Base-by-base conservation (phyloP, 2,797 vertebrate genomes). In the Tragelaphus eurycerus region DNA sequence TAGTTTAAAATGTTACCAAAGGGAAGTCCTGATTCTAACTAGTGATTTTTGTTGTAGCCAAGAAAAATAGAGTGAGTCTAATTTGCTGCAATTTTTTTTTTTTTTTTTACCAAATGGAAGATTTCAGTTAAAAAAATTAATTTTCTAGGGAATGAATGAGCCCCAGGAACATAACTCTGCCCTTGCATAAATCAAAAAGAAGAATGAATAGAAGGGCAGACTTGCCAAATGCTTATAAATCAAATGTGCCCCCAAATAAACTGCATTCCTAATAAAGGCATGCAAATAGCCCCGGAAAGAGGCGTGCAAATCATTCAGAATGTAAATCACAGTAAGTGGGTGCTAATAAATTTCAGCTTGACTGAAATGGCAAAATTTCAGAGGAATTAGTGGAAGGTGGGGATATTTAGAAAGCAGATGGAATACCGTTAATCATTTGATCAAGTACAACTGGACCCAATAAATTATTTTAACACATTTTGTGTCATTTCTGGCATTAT, bases 321-420 rank as follows among this genome's bases (percentile, higher is more conserved):
- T 98, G 96, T 98, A 98, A 99, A 99, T 98, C 98, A 98, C 57
- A 86, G 93, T 98, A 98, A 99, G 98, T 98, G 96, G 97, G 79
- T 85, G 95, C 95, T 98, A 98, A 98, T 99, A 99, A 98, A 98
- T 99, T 98, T 96, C 96, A 97, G 92, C 98, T 98, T 98, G 98
- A 98, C 98, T 98, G 94, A 96, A 98, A 98, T 54, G 14, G 97
- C 93, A 98, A 98, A 98, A 98, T 98, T 98, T 98, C 98, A 97
- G 92, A 96, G 0, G 46, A 98, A 98, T 98, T 98, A 98, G 98
- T 98, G 93, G 98, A 98, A 98, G 97, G 97, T 97, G 89, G 97
- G 96, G 97, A 98, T 98, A 97, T 98, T 98, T 98, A 98, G 98
- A 96, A 98, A 98, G 91, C 94, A 98, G 98, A 98, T 98, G 97